Percentiles rank a stretch among this genome's conserved stretches.
Evolutionary conservation across 2,113 vertebrate species (phyloP).

Genomic region (Caracal caracal): DNA sequence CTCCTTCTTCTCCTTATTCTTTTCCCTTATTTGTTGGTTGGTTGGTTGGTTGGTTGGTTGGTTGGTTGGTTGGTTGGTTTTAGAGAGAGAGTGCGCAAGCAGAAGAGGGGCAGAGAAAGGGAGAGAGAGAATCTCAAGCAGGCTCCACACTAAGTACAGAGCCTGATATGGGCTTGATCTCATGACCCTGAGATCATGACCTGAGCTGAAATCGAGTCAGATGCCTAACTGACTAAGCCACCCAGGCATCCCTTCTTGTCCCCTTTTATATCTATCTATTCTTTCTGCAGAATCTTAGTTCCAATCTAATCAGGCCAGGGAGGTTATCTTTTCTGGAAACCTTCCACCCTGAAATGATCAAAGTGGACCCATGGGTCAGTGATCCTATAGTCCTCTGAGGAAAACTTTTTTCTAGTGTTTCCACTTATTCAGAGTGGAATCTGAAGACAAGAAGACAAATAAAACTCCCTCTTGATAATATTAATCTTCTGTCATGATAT

Average conservation of each 20-base stretch:
- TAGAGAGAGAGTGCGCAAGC: too few relatives aligned
- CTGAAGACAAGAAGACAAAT: neutral
- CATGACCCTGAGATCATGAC: too few relatives aligned
- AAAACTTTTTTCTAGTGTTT: neutral
- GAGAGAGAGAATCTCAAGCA: too few relatives aligned
- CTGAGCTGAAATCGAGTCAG: too few relatives aligned
- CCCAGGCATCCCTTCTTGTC: neutral
- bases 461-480: neutral
- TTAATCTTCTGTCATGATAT: neutral
- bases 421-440: neutral
- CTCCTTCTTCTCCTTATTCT: neutral
- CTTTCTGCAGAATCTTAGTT: neutral
- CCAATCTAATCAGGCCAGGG: neutral
- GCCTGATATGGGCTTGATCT: too few relatives aligned
- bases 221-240: too few relatives aligned
- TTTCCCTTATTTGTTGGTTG: neutral
- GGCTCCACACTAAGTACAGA: too few relatives aligned
- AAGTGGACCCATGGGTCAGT: neutral
- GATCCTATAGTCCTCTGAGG: neutral
- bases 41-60: too few relatives aligned
- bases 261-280: neutral
- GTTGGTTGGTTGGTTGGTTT: too few relatives aligned
- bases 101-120: too few relatives aligned
- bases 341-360: neutral
- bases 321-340: neutral